Evolutionary conservation across 1,140 invertebrate genomes (phyloP).

Genomic region (Apis laboriosa): DNA sequence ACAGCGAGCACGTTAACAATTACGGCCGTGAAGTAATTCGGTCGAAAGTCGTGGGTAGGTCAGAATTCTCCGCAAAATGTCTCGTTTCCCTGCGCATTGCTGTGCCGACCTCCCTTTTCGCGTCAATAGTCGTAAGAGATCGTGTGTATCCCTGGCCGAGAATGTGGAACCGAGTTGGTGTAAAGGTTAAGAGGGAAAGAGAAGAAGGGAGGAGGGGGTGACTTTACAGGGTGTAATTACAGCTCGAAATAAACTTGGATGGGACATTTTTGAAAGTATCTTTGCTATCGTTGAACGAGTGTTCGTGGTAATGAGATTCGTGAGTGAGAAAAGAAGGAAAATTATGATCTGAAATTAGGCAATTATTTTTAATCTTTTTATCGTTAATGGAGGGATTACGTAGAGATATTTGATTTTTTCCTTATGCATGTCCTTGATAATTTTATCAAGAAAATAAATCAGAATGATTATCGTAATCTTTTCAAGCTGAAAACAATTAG

Average conservation of each 20-base stretch:
- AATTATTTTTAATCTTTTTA: too few species aligned
- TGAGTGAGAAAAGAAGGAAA: neutral
- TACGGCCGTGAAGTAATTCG: conserved; percentile 26
- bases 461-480: too few species aligned
- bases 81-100: neutral
- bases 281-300: neutral
- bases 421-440: too few species aligned
- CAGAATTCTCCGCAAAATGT: conserved; percentile 13
- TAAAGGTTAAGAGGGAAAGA: too few species aligned
- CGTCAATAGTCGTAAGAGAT: neutral
- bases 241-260: neutral
- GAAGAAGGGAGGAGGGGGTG: too few species aligned
- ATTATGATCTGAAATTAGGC: neutral
- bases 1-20: conserved; percentile 31
- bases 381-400: too few species aligned
- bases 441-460: too few species aligned
- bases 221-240: neutral
- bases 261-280: neutral
- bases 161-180: neutral
- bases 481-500: too few species aligned
- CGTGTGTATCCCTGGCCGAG: neutral
- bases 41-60: conserved; percentile 9
- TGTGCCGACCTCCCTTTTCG: neutral
- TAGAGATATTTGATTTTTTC: too few species aligned
- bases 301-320: too few species aligned